These are phyloP conservation scores for Anolis carolinensis DNA, from an alignment of 2,113 vertebrate genomes.

Conservation along the genomic window DNA sequence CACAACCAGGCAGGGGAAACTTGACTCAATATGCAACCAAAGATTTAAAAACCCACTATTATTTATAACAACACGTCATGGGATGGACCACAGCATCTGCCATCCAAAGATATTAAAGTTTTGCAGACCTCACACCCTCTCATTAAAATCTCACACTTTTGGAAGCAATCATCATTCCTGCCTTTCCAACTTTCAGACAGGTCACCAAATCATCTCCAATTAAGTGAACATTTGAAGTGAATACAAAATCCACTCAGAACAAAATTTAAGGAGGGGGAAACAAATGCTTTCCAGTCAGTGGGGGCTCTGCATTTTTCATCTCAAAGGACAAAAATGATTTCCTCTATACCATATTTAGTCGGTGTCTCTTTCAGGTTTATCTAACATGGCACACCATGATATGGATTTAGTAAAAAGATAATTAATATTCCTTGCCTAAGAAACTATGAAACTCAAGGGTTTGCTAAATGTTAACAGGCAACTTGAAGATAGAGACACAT, in stretches of 20 bases:
- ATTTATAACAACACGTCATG: conserved; percentile 37
- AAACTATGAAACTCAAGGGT: too few relatives aligned
- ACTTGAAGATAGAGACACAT: too few relatives aligned
- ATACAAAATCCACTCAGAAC: background rate
- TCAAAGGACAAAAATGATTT: background rate
- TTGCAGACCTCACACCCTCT: conserved; percentile 39
- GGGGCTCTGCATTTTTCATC: background rate
- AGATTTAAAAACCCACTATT: conserved; percentile 44
- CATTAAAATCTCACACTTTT: conserved; percentile 31
- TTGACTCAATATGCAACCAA: conserved; percentile 48
- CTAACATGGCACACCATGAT: background rate
- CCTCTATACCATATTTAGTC: background rate
- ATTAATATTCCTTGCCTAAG: too few relatives aligned
- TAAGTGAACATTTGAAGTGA: conserved; percentile 22
- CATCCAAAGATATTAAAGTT: conserved; percentile 47
- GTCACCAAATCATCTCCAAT: conserved; percentile 32
- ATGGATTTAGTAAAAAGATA: background rate
- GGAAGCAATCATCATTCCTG: conserved; percentile 22
- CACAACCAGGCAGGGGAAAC: conserved; percentile 49
- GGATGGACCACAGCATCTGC: conserved; percentile 39
- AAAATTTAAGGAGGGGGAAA: background rate
- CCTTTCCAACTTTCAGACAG: conserved; percentile 33
- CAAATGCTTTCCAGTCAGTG: background rate
- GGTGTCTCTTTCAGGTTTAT: background rate
- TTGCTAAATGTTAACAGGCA: too few relatives aligned